Evolutionary conservation across 2,113 vertebrate genomes (phyloP).

Genomic region (Eolophus roseicapilla): DNA sequence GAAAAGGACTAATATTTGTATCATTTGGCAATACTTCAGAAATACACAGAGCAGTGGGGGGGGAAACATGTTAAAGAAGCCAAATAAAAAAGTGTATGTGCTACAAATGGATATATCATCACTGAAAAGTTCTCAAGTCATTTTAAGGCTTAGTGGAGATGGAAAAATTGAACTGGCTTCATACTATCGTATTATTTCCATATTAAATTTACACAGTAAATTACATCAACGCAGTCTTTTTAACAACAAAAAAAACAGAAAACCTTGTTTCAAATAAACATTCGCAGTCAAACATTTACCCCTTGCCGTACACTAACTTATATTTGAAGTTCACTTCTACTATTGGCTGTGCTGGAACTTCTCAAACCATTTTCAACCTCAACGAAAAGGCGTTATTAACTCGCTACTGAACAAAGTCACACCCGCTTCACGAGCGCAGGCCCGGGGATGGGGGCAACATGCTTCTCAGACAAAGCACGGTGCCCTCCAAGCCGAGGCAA

Average conservation of each 20-base stretch:
- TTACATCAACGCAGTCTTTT: neutral
- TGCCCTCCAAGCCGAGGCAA: neutral
- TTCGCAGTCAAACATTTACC: neutral
- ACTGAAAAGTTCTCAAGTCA: neutral
- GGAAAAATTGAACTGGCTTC: neutral
- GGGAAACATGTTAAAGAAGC: neutral
- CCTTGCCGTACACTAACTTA: neutral
- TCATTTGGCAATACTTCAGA: neutral
- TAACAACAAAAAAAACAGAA: neutral
- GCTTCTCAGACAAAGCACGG: fast-evolving
- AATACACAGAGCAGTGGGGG: neutral
- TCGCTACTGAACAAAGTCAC: neutral
- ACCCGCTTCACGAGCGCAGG: neutral
- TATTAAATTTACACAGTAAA: neutral
- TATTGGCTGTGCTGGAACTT: neutral
- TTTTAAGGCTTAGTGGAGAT: neutral
- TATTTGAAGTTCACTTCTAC: neutral
- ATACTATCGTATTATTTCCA: neutral
- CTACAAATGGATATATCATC: neutral
- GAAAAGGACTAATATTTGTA: neutral
- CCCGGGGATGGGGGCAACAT: fast-evolving
- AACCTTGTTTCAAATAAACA: neutral
- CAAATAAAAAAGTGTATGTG: neutral
- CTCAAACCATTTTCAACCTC: neutral
- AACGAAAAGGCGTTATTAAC: neutral